Evolutionary conservation across 1,140 invertebrate genomes (phyloP).

Genomic region (Plodia interpunctella): DNA sequence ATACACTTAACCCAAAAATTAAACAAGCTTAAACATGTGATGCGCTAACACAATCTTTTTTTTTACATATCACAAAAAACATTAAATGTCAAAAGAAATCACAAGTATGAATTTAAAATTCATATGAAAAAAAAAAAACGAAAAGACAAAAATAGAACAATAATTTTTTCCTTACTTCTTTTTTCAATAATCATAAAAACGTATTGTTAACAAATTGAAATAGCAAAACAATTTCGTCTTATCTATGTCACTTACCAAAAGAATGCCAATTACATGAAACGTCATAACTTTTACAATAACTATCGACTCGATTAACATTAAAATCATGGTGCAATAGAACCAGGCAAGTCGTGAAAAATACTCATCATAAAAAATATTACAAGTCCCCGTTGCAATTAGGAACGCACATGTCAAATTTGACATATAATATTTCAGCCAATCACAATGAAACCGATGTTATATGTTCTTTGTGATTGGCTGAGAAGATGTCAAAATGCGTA

Average conservation of each 20-base stretch:
- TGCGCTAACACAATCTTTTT: constrained; percentile 70
- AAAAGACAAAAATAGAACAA: constrained; percentile 67
- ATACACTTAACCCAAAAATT: constrained; percentile 41
- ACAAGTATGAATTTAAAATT: constrained; percentile 76
- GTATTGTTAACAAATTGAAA: constrained; percentile 66
- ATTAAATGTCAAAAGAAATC: constrained; percentile 77
- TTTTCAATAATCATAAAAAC: constrained; percentile 55
- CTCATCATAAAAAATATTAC: too few species aligned
- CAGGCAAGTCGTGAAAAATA: background rate
- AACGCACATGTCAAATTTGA: background rate
- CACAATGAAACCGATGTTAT: background rate
- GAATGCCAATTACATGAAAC: constrained; percentile 40
- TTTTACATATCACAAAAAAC: constrained; percentile 74
- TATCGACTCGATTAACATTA: constrained; percentile 21
- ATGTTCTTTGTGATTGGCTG: background rate
- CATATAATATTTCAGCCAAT: background rate
- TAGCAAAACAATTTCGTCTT: constrained; percentile 58
- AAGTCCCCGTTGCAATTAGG: background rate
- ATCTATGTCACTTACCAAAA: constrained; percentile 54
- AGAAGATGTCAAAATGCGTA: background rate
- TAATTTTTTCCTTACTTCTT: constrained; percentile 29
- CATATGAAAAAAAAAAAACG: constrained; percentile 62
- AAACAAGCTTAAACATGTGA: constrained; percentile 59
- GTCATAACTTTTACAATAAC: constrained; percentile 27
- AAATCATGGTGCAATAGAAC: background rate